Conservation (phyloP, 2,888 invertebrate species). For the Aleiodes alternator region DNA sequence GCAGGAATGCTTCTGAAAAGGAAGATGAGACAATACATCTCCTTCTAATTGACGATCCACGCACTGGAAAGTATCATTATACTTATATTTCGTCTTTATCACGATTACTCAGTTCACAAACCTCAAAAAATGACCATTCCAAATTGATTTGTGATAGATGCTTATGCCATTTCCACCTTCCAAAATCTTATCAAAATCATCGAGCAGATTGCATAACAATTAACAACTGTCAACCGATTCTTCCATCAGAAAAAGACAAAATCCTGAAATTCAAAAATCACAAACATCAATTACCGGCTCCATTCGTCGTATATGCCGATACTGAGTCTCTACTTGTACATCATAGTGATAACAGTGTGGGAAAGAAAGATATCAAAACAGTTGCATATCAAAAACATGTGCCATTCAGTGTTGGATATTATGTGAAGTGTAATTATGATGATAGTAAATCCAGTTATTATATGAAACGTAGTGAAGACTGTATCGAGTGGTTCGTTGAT, state of each 20-base stretch:
- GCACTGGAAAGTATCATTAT: not conserved
- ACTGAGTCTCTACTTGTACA: slow-evolving; percentile 45
- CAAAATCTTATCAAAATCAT: not conserved
- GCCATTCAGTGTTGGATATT: too few species aligned
- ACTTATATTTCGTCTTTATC: not conserved
- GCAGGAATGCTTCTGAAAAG: not conserved
- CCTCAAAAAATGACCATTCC: not conserved
- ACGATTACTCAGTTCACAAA: not conserved
- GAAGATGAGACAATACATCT: not conserved
- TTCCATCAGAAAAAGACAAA: slow-evolving; percentile 41
- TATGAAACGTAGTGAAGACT: too few species aligned
- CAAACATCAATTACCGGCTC: slow-evolving; percentile 44
- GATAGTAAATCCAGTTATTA: too few species aligned
- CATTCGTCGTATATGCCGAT: slow-evolving; percentile 50
- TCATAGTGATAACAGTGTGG: not conserved
- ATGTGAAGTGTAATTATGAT: too few species aligned
- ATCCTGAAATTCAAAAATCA: slow-evolving; percentile 49
- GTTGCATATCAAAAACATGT: too few species aligned
- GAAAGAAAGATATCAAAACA: not conserved
- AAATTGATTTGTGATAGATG: not conserved
- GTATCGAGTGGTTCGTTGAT: too few species aligned
- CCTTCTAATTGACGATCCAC: not conserved
- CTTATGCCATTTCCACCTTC: not conserved
- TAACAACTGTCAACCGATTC: not conserved
- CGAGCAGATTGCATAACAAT: not conserved